Evolutionary conservation across 1,140 invertebrate genomes (phyloP).

Genomic region (Euglossa dilemma): DNA sequence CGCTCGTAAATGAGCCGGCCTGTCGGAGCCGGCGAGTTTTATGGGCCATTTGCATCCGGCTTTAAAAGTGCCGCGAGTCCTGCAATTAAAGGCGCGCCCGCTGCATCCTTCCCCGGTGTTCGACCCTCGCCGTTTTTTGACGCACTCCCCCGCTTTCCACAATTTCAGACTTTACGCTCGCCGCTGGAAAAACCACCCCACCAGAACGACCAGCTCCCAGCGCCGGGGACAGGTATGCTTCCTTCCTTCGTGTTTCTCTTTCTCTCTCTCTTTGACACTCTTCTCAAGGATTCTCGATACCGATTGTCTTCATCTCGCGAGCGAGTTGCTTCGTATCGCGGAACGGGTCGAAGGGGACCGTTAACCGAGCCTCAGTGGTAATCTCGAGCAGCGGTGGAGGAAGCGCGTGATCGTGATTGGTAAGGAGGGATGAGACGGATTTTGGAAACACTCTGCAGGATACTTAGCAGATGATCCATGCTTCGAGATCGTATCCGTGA

Average conservation of each 20-base stretch:
- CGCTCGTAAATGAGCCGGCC: conserved; percentile 77
- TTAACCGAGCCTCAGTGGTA: no score
- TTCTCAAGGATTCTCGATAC: no score
- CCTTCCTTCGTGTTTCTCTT: not conserved
- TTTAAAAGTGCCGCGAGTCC: conserved; percentile 77
- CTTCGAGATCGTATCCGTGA: no score
- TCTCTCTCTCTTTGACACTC: no score
- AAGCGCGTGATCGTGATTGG: no score
- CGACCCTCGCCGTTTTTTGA: conserved; percentile 36
- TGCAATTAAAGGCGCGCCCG: conserved; percentile 78
- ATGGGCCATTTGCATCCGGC: conserved; percentile 80
- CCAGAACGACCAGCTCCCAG: not conserved
- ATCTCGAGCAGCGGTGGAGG: no score
- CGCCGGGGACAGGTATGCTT: not conserved
- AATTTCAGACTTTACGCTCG: conserved; percentile 41
- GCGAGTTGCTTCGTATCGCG: no score
- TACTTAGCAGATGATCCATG: no score
- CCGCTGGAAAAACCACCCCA: conserved; percentile 8
- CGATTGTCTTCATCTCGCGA: no score
- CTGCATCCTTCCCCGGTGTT: conserved; percentile 53
- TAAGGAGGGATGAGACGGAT: no score
- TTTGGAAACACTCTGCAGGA: no score
- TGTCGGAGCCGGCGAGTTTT: conserved; percentile 70
- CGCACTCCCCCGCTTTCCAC: conserved; percentile 15
- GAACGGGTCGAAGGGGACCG: no score